phyloP scores from a whole-genome alignment of 2,797 vertebrate species.

The Poecilia wingei region DNA sequence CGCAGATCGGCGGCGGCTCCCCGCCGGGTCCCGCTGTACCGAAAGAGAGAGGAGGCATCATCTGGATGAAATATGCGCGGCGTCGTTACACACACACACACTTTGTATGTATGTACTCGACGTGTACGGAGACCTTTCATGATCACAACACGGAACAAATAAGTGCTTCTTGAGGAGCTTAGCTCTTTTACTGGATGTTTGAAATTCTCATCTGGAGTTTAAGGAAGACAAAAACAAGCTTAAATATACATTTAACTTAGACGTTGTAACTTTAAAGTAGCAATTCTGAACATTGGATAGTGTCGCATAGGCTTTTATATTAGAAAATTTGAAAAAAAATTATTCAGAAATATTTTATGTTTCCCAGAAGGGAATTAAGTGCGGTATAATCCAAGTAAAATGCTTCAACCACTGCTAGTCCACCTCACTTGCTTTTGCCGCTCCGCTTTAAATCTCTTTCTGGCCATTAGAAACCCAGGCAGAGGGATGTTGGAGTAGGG shows the following conservation, averaged over 20 bases:
- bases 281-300: not conserved
- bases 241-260: not conserved
- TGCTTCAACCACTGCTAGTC: not conserved
- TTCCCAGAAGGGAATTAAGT: not conserved
- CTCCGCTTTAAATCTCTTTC: no score
- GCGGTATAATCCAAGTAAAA: not conserved
- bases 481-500: no score
- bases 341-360: not conserved
- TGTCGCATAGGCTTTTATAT: not conserved
- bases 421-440: no score
- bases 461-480: no score
- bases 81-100: not conserved
- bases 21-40: constrained; percentile 24
- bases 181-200: not conserved
- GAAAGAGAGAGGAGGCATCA: constrained; percentile 17
- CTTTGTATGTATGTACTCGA: not conserved
- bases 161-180: not conserved
- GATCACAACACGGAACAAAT: not conserved
- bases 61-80: constrained; percentile 46
- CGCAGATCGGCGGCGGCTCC: constrained; percentile 49
- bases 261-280: not conserved
- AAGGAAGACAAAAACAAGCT: not conserved
- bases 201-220: not conserved
- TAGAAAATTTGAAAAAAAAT: not conserved
- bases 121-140: not conserved